A percentile compares a stretch with the other conserved stretches of the same genome.
These are phyloP conservation scores for Podarcis lilfordi DNA, from an alignment of 2,797 vertebrate genomes.

Conservation along the genomic window DNA sequence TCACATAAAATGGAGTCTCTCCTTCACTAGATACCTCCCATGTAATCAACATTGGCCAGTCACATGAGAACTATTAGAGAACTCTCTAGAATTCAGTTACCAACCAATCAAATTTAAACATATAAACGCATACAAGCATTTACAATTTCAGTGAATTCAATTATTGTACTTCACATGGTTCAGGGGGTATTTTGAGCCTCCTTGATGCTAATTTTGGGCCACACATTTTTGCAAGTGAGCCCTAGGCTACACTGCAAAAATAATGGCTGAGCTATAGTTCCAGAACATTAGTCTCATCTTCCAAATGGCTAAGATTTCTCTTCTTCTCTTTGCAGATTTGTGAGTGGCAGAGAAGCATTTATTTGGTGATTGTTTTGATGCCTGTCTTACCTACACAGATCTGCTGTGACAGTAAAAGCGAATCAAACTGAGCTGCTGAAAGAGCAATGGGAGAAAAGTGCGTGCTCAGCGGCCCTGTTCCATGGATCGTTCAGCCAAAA, in stretches of 20 bases:
- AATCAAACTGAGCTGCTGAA: background rate
- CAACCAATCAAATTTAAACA: too few relatives aligned
- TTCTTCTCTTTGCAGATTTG: slow-evolving; percentile 35
- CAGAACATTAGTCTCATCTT: slow-evolving; percentile 52
- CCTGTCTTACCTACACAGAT: slow-evolving; percentile 18
- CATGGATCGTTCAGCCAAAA: background rate
- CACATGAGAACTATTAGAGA: too few relatives aligned
- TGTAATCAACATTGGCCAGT: too few relatives aligned
- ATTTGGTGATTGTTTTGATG: slow-evolving; percentile 37
- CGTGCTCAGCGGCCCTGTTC: background rate
- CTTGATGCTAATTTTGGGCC: background rate
- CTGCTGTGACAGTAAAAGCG: background rate
- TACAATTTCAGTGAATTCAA: too few relatives aligned
- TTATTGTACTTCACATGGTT: background rate
- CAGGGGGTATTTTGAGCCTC: background rate
- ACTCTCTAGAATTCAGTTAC: too few relatives aligned
- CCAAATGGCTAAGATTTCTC: slow-evolving; percentile 18
- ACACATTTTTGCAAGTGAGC: background rate
- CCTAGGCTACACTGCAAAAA: slow-evolving; percentile 6
- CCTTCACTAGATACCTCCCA: too few relatives aligned
- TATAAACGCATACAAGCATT: too few relatives aligned
- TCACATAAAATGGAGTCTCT: too few relatives aligned
- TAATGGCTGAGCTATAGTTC: slow-evolving; percentile 20
- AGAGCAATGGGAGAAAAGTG: background rate
- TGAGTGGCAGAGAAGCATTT: slow-evolving; percentile 40